These are phyloP conservation scores for Achlya flavicornis DNA, from an alignment of 2,888 invertebrate species.

Conservation along the genomic window DNA sequence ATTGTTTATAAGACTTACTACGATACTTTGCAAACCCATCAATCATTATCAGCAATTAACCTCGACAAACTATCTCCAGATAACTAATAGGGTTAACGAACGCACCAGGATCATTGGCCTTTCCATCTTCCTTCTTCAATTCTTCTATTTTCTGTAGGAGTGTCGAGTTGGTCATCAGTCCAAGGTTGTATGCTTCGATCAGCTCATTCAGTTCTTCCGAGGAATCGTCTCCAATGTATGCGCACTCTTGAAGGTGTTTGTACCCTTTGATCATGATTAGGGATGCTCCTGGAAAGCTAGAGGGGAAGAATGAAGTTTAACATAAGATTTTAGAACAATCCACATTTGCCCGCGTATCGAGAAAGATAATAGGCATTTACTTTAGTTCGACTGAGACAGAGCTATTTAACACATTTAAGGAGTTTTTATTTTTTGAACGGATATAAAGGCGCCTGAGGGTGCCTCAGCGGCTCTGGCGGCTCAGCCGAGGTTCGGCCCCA, in stretches of 20 bases:
- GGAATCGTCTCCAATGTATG: constrained; percentile 91
- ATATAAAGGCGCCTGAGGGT: no score
- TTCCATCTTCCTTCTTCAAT: constrained; percentile 73
- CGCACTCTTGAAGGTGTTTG: constrained; percentile 90
- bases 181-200: constrained; percentile 72
- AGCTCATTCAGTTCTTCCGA: constrained; percentile 89
- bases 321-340: no score
- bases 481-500: no score
- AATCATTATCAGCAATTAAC: background rate
- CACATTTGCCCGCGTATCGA: no score
- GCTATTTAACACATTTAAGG: no score
- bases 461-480: no score
- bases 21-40: background rate
- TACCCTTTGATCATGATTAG: constrained; percentile 90
- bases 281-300: constrained; percentile 90
- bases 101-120: constrained; percentile 85
- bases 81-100: constrained; percentile 11
- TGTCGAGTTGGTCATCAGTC: constrained; percentile 59
- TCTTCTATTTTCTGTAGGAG: constrained; percentile 61
- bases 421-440: no score
- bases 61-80: background rate
- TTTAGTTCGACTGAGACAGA: no score
- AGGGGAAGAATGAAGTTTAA: constrained; percentile 23
- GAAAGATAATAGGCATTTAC: no score
- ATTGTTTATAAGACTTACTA: no score